Conservation (phyloP, 2,888 invertebrate species). For the Trissolcus japonicus region DNA sequence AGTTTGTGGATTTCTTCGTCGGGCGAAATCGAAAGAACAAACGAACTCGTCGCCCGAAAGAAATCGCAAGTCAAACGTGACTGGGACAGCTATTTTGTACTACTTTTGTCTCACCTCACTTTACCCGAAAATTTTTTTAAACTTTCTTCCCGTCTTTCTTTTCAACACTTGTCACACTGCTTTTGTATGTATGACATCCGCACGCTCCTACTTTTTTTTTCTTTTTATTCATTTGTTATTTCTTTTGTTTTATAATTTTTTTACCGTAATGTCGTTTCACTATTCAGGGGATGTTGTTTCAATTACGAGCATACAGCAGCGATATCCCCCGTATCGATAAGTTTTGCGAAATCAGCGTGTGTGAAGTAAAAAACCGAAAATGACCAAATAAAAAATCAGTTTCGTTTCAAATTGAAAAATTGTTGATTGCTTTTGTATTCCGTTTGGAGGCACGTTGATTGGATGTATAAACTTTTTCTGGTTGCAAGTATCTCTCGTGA, state of each 20-base stretch:
- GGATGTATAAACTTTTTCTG: no score
- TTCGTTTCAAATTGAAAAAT: no score
- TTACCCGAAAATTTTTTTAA: conserved; percentile 64
- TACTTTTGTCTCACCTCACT: conserved; percentile 61
- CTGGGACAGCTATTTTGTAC: conserved; percentile 67
- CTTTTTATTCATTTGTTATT: background rate
- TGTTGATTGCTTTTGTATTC: no score
- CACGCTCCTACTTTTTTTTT: conserved; percentile 16
- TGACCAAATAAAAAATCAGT: no score
- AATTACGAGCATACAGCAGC: conserved; percentile 7
- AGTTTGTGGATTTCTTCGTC: conserved; percentile 63
- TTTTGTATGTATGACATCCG: conserved; percentile 4
- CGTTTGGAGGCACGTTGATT: no score
- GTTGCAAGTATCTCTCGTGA: no score
- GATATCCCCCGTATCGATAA: conserved; percentile 2
- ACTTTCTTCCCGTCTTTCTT: conserved; percentile 62
- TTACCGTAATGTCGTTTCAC: conserved; percentile 1
- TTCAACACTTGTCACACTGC: conserved; percentile 1
- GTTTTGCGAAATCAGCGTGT: background rate
- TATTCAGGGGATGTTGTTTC: conserved; percentile 17
- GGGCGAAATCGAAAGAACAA: conserved; percentile 72
- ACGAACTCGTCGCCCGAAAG: conserved; percentile 63
- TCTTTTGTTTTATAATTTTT: no score
- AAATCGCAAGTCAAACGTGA: conserved; percentile 74
- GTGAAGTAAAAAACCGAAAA: no score